These are phyloP conservation scores for Exocentrus adspersus DNA, from an alignment of 2,888 invertebrate genomes.

Conservation along the genomic window DNA sequence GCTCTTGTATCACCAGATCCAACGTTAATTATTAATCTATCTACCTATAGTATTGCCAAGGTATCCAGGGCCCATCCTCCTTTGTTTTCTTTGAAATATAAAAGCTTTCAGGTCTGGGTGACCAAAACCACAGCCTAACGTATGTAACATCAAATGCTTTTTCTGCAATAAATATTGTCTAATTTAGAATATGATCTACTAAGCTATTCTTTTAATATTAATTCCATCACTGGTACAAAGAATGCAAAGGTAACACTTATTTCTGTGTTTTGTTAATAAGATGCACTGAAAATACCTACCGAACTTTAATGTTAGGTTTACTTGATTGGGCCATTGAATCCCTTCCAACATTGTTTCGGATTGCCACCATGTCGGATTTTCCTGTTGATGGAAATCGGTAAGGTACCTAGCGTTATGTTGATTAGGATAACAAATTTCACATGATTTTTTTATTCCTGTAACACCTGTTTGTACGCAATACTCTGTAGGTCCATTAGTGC, in stretches of 20 bases:
- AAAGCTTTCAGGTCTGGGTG: slow-evolving; percentile 97
- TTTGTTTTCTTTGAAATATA: slow-evolving; percentile 89
- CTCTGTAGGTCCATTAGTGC: slow-evolving; percentile 79
- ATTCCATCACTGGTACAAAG: too few relatives aligned
- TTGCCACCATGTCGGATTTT: slow-evolving; percentile 96
- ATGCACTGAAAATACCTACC: too few relatives aligned
- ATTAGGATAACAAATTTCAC: slow-evolving; percentile 78
- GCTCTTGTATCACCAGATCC: background rate
- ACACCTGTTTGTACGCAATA: slow-evolving; percentile 94
- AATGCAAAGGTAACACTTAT: too few relatives aligned
- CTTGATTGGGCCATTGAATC: slow-evolving; percentile 89
- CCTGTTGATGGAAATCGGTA: slow-evolving; percentile 91
- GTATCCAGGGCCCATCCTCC: slow-evolving; percentile 84
- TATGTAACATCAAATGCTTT: slow-evolving; percentile 99
- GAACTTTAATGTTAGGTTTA: slow-evolving; percentile 74
- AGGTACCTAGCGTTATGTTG: slow-evolving; percentile 80
- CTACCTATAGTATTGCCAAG: slow-evolving; percentile 90
- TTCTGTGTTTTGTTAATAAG: too few relatives aligned
- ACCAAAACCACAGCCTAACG: slow-evolving; percentile 91
- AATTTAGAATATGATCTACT: too few relatives aligned
- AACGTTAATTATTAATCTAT: background rate
- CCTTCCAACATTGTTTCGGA: slow-evolving; percentile 97
- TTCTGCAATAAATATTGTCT: slow-evolving; percentile 75
- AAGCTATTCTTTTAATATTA: too few relatives aligned
- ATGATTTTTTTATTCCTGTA: slow-evolving; percentile 75